Percentiles rank a stretch among this genome's conserved stretches.
phyloP scores from a whole-genome alignment of 2,888 invertebrate species.

The Drosophila stalkeri region DNA sequence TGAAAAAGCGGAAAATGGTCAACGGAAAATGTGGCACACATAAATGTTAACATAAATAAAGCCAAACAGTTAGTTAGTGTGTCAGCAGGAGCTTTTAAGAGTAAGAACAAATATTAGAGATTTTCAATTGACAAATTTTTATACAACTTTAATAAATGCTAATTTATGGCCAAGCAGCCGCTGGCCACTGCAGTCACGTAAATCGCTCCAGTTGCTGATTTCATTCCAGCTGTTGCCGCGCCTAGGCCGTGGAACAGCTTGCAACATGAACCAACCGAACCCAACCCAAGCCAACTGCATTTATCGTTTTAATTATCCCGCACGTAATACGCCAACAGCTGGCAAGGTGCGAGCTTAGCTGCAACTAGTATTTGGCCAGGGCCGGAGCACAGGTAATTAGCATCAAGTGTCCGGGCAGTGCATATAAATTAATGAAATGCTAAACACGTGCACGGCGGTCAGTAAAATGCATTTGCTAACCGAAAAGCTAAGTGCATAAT shows the following conservation, averaged over 20 bases:
- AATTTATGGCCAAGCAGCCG: slow-evolving; percentile 26
- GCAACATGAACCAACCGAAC: slow-evolving; percentile 9
- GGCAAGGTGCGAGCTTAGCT: slow-evolving; percentile 22
- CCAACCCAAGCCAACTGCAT: neutral
- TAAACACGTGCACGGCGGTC: slow-evolving; percentile 51
- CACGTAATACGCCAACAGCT: slow-evolving; percentile 58
- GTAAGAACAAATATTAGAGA: neutral
- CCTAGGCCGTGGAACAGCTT: slow-evolving; percentile 20
- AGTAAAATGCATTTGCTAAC: slow-evolving; percentile 47
- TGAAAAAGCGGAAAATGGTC: slow-evolving; percentile 8
- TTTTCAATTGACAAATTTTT: neutral
- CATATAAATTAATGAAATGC: slow-evolving; percentile 62
- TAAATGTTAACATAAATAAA: slow-evolving; percentile 27
- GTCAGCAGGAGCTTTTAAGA: slow-evolving; percentile 50
- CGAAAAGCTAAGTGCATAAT: slow-evolving; percentile 35
- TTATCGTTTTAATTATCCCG: slow-evolving; percentile 65
- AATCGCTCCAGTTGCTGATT: slow-evolving; percentile 28
- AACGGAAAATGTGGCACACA: slow-evolving; percentile 32
- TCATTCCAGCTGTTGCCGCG: slow-evolving; percentile 21
- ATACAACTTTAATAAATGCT: neutral
- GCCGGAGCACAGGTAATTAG: slow-evolving; percentile 44
- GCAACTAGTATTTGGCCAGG: slow-evolving; percentile 64
- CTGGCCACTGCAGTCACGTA: slow-evolving; percentile 45
- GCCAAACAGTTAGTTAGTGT: slow-evolving; percentile 41
- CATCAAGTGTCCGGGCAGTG: slow-evolving; percentile 28